Conservation (phyloP, 2,113 vertebrate species). For the Piprites chloris region DNA sequence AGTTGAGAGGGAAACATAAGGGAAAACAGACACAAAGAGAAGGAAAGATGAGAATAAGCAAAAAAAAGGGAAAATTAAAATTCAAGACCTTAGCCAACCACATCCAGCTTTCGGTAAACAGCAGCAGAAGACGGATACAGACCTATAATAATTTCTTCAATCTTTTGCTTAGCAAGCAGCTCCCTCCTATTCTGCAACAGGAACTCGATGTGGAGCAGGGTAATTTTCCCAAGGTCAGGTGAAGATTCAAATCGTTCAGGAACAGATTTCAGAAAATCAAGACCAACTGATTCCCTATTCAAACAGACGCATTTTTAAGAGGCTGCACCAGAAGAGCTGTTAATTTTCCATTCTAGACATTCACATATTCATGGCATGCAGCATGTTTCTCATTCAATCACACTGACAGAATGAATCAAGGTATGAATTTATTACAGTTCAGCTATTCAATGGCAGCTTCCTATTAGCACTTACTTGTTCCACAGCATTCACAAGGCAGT, state of each 20-base stretch:
- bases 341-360: conserved; percentile 16
- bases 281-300: conserved; percentile 82
- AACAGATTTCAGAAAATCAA: conserved; percentile 82
- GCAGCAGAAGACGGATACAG: conserved; percentile 33
- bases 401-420: not conserved
- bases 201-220: conserved; percentile 82
- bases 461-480: not conserved
- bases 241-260: conserved; percentile 83
- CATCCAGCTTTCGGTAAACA: not conserved
- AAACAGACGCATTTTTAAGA: conserved; percentile 53
- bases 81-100: not conserved
- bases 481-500: not conserved
- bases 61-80: not conserved
- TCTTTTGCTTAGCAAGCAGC: conserved; percentile 83
- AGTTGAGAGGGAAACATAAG: not conserved
- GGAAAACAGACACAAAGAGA: not conserved
- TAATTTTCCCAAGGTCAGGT: conserved; percentile 79
- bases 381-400: not conserved
- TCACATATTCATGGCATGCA: not conserved
- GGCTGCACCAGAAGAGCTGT: conserved; percentile 24
- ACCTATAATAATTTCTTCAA: conserved; percentile 87
- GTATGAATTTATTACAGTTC: not conserved
- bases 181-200: conserved; percentile 85
- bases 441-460: not conserved
- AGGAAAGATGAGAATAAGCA: not conserved